Base-by-base conservation (phyloP, 2,888 invertebrate genomes). In the Agrotis clavis region DNA sequence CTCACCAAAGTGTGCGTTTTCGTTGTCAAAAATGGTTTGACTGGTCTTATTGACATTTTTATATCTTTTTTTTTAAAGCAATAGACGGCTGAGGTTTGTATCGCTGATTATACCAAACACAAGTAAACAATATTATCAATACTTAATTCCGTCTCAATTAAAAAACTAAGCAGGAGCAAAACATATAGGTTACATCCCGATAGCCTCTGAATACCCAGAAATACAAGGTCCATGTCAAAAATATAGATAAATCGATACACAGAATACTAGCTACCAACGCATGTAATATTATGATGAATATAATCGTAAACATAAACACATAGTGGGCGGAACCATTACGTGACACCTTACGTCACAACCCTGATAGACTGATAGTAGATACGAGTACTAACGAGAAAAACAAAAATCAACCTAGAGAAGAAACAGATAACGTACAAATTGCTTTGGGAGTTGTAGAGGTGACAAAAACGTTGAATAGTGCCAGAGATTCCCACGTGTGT, bases 301-400 rank as follows among this genome's bases (percentile, higher is more conserved):
- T 19, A 56, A 65, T 61, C 81, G 83, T 86, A 82, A 86, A 87
- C 77, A 87, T 86, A 86, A 90, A 90, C 88, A 87, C 65, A 76
- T 18, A 67, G 86, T 85, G 75, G 83, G 83, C 75, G 77, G 82
- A 67, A 65, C 67, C 69, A 64, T 84, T 81, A 82, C 81, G 74
- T 81, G 74, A 79, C 9, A 16, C 25, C 13, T 75, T 68, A 81
- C 85, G 85, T 85, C 81, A 86, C 45, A 74, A 18, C 30, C 41
- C 48, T 74, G 78, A 72, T 73, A 82, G 18, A 59, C 66, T 68
- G 80, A 79, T 78, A 80, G 72, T 18, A 71, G 68, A 71, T 74
- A n/a, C n/a, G n/a, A n/a, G n/a, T n/a, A 62, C 16, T 13, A 61
- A 56, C 41, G 13, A 25, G 4, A 9, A 57, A 53, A 63, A 0